phyloP scores from a whole-genome alignment of 2,888 invertebrate genomes.

The Drosophila peninsularis region DNA sequence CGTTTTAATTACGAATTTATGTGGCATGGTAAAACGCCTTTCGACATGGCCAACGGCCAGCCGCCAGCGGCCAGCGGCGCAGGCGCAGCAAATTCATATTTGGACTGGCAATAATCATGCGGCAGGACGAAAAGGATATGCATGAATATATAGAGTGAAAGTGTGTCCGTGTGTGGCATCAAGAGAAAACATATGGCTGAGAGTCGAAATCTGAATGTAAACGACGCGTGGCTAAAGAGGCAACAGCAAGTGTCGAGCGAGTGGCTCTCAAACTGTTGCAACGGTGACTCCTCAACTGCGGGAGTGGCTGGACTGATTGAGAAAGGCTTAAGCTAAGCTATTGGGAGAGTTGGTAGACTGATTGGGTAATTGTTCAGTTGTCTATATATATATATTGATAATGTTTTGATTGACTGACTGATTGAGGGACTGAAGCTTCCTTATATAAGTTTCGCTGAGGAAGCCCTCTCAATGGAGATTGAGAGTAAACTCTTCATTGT shows the following conservation, averaged over 20 bases:
- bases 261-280: slow-evolving; percentile 24
- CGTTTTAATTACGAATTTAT: slow-evolving; percentile 57
- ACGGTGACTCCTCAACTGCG: slow-evolving; percentile 9
- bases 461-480: too few relatives aligned
- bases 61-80: slow-evolving; percentile 27
- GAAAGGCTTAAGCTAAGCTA: background rate
- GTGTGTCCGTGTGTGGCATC: slow-evolving; percentile 41
- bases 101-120: slow-evolving; percentile 54
- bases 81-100: slow-evolving; percentile 57
- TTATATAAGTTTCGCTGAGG: too few relatives aligned
- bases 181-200: slow-evolving; percentile 33
- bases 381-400: background rate
- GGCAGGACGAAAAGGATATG: slow-evolving; percentile 35
- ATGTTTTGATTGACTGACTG: background rate
- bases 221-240: slow-evolving; percentile 27
- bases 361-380: background rate
- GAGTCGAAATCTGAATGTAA: slow-evolving; percentile 11
- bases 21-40: slow-evolving; percentile 42
- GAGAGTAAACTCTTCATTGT: too few relatives aligned
- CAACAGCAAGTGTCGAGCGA: slow-evolving; percentile 34
- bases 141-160: slow-evolving; percentile 30
- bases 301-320: background rate
- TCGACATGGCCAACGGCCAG: slow-evolving; percentile 35
- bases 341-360: too few relatives aligned
- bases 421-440: too few relatives aligned